Base-by-base conservation (phyloP, 2,888 invertebrate genomes). In the Malthinus flaveolus region DNA sequence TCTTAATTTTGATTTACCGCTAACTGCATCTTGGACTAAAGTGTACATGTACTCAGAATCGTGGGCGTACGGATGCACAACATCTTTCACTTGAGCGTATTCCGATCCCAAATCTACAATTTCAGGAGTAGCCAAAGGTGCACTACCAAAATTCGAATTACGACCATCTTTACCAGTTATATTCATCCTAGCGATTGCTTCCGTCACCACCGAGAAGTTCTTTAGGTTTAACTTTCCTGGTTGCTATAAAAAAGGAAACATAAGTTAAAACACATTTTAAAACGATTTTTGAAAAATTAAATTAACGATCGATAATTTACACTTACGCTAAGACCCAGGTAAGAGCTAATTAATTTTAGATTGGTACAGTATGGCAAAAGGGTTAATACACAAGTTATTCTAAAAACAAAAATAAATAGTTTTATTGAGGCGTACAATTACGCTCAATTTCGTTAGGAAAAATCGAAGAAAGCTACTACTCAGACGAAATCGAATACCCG, bases 201-300 rank as follows among this genome's bases (percentile, higher is more conserved):
- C 93, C 70, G 92, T 92, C 59, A 95, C 93, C 79, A 93, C 87
- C 47, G 91, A 89, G 78, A 90, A 95, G 77, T 93, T 93, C 78
- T 91, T 92, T 83, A 93, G 82, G 76, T 95, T 93, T 74, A 95
- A 80, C 80, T 93, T 93, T 56, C 94, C 94, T 10, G 94, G 93
- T 86, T 93, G 92, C 85, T 89, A 31, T 73, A 73, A 54, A 65
- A 59, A 32, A 46, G 32, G 10, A 32, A 34, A 23, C 23, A 23
- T 5, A 23, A 23, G 23, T 23, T 23, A 44, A 44, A 7, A 44
- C 44, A 12, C n/a, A 15, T 11, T 6, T 13, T 12, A 44, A 44
- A 9, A 44, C 12, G 10, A 49, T 49, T 49, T 13, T 34, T 15
- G n/a, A n/a, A n/a, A n/a, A n/a, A n/a, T 49, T 35, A 12, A n/a